Evolutionary conservation across 2,797 vertebrate genomes (phyloP).

Genomic region (Myotis vivesi): DNA sequence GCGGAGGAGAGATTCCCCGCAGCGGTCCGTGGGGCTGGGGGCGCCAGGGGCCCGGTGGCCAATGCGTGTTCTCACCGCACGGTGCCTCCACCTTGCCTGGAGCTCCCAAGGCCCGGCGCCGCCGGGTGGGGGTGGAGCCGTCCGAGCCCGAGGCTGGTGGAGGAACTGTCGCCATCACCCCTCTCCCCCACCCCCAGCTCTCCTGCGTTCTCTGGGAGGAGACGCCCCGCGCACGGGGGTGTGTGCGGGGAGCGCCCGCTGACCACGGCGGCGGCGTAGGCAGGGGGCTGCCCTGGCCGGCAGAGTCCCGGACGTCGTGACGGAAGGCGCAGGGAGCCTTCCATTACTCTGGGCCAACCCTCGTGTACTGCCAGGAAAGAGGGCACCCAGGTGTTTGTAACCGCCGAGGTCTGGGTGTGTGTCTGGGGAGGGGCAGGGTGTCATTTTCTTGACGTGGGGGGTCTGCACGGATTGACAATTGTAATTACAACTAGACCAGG

Average conservation of each 20-base stretch:
- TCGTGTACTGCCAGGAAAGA: neutral
- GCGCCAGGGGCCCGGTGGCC: neutral
- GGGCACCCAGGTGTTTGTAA: neutral
- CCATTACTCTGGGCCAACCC: conserved; percentile 18
- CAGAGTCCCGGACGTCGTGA: neutral
- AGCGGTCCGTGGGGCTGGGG: neutral
- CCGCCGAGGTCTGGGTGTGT: neutral
- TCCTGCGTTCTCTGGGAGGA: conserved; percentile 9
- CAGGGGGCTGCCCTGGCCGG: neutral
- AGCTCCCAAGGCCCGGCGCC: conserved; percentile 45
- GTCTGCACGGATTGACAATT: neutral
- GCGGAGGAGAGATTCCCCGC: conserved; percentile 41
- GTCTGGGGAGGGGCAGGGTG: neutral
- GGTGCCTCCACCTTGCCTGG: neutral
- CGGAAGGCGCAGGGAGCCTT: neutral
- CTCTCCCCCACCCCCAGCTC: neutral
- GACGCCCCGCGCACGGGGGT: conserved; percentile 11
- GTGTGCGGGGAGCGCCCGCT: conserved; percentile 34
- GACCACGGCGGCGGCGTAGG: neutral
- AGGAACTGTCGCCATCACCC: neutral
- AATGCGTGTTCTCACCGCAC: neutral
- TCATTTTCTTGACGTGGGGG: neutral
- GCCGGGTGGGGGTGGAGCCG: conserved; percentile 51
- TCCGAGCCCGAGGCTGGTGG: neutral
- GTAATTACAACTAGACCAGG: neutral